phyloP scores from a whole-genome alignment of 2,888 invertebrate species.

The Andricus quercusramuli region DNA sequence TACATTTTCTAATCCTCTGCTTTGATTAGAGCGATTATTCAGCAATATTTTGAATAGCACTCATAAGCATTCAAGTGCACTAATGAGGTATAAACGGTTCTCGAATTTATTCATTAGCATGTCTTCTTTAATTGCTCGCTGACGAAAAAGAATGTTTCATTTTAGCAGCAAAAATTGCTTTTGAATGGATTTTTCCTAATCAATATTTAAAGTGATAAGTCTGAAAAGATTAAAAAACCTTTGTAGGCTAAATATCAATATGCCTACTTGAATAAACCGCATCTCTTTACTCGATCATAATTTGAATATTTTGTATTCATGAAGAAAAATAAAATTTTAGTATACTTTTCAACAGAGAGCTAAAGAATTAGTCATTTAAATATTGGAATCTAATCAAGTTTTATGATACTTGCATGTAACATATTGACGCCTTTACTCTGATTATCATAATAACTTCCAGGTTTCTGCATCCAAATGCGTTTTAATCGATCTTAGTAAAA shows the following conservation, averaged over 20 bases:
- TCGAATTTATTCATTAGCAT: conserved; percentile 8
- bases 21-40: conserved; percentile 27
- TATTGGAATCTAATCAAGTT: too few species aligned
- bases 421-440: neutral
- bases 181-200: neutral
- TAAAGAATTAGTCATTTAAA: too few species aligned
- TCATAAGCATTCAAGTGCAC: neutral
- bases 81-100: conserved; percentile 14
- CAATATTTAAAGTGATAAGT: neutral
- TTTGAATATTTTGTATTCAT: neutral
- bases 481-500: too few species aligned
- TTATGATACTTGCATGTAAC: neutral
- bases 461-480: neutral
- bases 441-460: neutral
- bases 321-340: neutral
- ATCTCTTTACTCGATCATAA: neutral
- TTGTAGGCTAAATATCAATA: neutral
- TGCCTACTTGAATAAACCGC: neutral
- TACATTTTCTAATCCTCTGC: conserved; percentile 5
- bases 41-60: conserved; percentile 21
- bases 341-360: neutral
- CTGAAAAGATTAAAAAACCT: neutral
- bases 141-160: neutral
- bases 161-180: neutral
- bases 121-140: neutral